Evolutionary conservation across 1,140 invertebrate species (phyloP).

Genomic region (Hylaeus volcanicus): DNA sequence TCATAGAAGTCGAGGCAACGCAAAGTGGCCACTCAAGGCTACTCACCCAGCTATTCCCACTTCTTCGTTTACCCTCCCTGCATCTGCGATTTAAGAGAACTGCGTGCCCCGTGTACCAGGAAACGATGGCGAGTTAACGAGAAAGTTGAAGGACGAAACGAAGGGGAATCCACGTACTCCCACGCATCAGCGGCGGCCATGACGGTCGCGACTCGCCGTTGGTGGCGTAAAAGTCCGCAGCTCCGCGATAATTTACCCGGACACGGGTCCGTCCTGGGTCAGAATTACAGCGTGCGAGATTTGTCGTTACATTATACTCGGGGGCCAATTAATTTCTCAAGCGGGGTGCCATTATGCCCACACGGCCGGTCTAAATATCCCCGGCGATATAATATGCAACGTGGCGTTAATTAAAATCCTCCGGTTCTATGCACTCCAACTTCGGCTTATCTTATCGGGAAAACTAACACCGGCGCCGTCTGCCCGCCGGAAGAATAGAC

Average conservation of each 20-base stretch:
- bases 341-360: slow-evolving; percentile 35
- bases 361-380: slow-evolving; percentile 31
- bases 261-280: background rate
- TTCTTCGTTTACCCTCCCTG: too few relatives aligned
- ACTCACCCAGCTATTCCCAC: too few relatives aligned
- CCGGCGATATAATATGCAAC: slow-evolving; percentile 36
- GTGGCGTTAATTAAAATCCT: slow-evolving; percentile 50
- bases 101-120: too few relatives aligned
- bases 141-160: too few relatives aligned
- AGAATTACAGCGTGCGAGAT: slow-evolving; percentile 42
- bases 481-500: slow-evolving; percentile 45
- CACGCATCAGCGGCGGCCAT: too few relatives aligned
- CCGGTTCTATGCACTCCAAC: slow-evolving; percentile 45
- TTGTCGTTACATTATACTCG: slow-evolving; percentile 39
- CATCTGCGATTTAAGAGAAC: too few relatives aligned
- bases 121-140: too few relatives aligned
- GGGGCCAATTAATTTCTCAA: slow-evolving; percentile 51
- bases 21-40: too few relatives aligned
- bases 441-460: slow-evolving; percentile 49
- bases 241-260: slow-evolving; percentile 4
- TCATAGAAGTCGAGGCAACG: too few relatives aligned
- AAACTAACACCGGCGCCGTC: slow-evolving; percentile 37
- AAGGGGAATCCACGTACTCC: too few relatives aligned
- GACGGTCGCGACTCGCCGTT: background rate
- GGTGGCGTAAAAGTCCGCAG: background rate